Base-by-base conservation (phyloP, 2,888 invertebrate species). In the Xylocampa areola region DNA sequence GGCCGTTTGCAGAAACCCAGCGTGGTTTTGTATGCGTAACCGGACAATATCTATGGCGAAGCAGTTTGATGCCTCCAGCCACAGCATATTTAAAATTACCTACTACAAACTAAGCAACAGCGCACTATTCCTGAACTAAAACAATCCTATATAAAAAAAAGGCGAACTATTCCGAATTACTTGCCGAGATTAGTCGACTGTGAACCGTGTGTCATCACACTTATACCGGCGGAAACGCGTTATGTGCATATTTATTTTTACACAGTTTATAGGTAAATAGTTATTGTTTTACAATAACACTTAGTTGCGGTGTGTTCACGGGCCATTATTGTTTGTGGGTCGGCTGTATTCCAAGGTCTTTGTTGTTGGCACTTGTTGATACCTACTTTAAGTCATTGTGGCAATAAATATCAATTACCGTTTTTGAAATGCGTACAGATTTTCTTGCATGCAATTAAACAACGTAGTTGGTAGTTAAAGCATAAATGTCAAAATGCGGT, bases 241-340 rank as follows among this genome's bases (percentile, higher is more conserved):
- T 30, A 36, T 73, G 64, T 73, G 73, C 70, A 73, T 13, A 36
- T 50, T 55, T 70, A 73, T 50, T 54, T 68, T 55, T 48, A 73
- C 66, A 4, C 25, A n/a, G 59, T 40, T 40, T 41, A 69, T 53
- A 73, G 65, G 74, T 70, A 70, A 73, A 73, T 73, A 73, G 40
- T 63, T 48, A 69, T 64, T 64, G 59, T 64, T 52, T 69, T 2
- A 19, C 5, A 48, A 21, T 60, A 60, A 29, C 44, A 41, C n/a
- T 69, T 44, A 47, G 47, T 47, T 45, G 53, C 33, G 69, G 23
- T 69, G 25, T 68, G 14, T 52, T 62, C 29, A 53, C 41, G 63
- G 36, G 6, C 1, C 10, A 30, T 68, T 53, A 47, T 16, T 6
- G 30, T 13, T 30, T 19, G 36, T 30, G 21, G 33, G 8, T 4